Percentiles rank a stretch among this genome's conserved stretches.
phyloP scores from a whole-genome alignment of 1,140 invertebrate species.

The Piezodorus guildinii region DNA sequence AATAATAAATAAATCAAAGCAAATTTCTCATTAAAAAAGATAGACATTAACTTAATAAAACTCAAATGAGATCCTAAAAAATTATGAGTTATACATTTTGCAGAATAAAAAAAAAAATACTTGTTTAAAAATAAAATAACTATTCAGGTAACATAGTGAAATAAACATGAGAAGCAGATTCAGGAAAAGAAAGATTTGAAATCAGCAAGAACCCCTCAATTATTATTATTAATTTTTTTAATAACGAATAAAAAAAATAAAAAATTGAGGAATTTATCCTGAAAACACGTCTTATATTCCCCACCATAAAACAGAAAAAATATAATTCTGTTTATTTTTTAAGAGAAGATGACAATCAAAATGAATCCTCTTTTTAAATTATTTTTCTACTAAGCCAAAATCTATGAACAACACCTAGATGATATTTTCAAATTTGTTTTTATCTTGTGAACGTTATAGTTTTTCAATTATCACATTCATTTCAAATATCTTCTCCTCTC shows the following conservation, averaged over 20 bases:
- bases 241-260: not conserved
- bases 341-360: slow-evolving; percentile 7
- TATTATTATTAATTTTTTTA: not conserved
- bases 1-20: not conserved
- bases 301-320: not conserved
- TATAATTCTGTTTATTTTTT: slow-evolving; percentile 2
- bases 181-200: slow-evolving; percentile 22
- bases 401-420: not conserved
- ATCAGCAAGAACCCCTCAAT: slow-evolving; percentile 27
- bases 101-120: not conserved
- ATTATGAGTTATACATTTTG: not conserved
- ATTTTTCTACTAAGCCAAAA: not conserved
- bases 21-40: not conserved
- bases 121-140: not conserved
- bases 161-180: slow-evolving; percentile 24
- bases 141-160: slow-evolving; percentile 33
- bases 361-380: not conserved
- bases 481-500: slow-evolving; percentile 7
- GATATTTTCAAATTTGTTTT: not conserved
- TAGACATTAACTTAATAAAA: not conserved
- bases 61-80: not conserved
- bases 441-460: not conserved
- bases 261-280: slow-evolving; percentile 25
- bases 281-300: slow-evolving; percentile 23
- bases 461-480: not conserved